Base-by-base conservation (phyloP, 1,140 invertebrate genomes). In the Drosophila pectinifera region DNA sequence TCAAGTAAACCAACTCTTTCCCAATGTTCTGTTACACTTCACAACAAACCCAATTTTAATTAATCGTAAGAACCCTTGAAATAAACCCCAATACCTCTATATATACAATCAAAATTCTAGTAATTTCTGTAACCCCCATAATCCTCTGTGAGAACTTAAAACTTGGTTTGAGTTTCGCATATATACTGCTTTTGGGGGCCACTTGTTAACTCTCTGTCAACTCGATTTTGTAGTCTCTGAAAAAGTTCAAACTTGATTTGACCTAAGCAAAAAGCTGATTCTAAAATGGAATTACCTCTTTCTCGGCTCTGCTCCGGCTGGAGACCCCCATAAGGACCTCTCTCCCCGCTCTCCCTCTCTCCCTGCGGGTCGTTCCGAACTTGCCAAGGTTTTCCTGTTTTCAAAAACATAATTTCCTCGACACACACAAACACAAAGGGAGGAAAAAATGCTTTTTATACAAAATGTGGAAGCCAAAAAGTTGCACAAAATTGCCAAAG, bases 401-500 rank as follows among this genome's bases (percentile, higher is more conserved):
- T 72, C 45, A 49, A 73, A 65, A 74, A 80, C 75, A 69, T 61
- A 78, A 83, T 79, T 82, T 69, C 79, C 79, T 56, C 46, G 36
- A 28, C 46, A 59, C 43, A 43, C 54, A 58, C 57, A 51, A 45
- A 65, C 45, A 62, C 55, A 80, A 59, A 51, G 56, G 65, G 63
- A 41, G 73, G 53, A 67, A 81, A 81, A 78, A 64, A 48, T 42
- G 64, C 59, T 46, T 70, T 70, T 48, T 56, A 56, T 24, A 69
- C 63, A 72, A 69, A 69, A 73, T 73, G 55, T 73, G 67, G 70
- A 73, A 73, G 65, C 67, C 79, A 74, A 79, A 83, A 84, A 83
- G 80, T 83, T 83, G 80, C 70, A 79, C 58, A 83, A 83, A 83
- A 84, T 83, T 83, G 64, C 72, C 64, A 83, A 83, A 83, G 80